Conservation (phyloP, 2,797 vertebrate species). For the Carcharodon carcharias region DNA sequence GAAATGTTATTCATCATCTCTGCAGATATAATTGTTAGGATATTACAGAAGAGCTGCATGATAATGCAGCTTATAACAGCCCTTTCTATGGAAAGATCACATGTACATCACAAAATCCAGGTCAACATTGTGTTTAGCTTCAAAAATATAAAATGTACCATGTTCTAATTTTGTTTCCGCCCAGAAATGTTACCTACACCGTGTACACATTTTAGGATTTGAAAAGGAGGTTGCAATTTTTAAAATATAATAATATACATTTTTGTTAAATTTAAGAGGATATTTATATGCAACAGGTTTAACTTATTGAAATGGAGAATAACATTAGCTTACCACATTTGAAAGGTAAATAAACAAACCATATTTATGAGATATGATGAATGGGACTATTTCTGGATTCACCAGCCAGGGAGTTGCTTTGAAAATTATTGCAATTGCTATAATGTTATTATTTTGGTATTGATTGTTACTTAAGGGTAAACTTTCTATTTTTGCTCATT, state of each 20-base stretch:
- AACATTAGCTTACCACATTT: not conserved
- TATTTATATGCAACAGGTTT: not conserved
- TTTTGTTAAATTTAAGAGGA: not conserved
- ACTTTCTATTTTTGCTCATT: not conserved
- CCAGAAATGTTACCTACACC: not conserved
- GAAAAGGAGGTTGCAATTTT: too few relatives aligned
- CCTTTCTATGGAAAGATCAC: not conserved
- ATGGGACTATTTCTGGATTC: not conserved
- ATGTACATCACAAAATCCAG: not conserved
- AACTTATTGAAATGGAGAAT: not conserved
- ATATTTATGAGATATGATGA: not conserved
- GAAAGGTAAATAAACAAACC: not conserved
- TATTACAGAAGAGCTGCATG: not conserved
- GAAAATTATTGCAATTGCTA: not conserved
- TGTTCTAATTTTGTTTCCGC: not conserved
- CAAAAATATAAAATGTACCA: not conserved
- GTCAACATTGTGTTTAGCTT: not conserved
- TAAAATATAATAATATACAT: too few relatives aligned
- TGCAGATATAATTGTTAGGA: not conserved
- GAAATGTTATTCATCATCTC: not conserved
- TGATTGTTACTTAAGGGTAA: not conserved
- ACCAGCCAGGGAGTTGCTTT: not conserved
- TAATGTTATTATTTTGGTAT: not conserved
- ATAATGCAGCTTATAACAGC: not conserved
- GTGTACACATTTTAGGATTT: too few relatives aligned